These are phyloP conservation scores for Heliconius congener DNA, from an alignment of 1,140 invertebrate species.

Conservation along the genomic window DNA sequence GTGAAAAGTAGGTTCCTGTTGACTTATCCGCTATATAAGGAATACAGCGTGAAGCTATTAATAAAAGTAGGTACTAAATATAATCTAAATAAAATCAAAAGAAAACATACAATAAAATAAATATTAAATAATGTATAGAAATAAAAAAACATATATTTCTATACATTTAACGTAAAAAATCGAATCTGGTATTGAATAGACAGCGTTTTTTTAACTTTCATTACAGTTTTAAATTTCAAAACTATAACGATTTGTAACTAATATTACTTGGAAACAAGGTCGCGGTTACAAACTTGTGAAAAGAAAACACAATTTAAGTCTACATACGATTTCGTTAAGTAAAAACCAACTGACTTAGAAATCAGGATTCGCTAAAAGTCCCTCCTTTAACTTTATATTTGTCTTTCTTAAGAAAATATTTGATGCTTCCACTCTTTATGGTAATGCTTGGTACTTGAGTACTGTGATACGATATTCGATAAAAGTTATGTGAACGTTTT, in stretches of 20 bases:
- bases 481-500: neutral
- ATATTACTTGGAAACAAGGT: neutral
- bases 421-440: slow-evolving; percentile 44
- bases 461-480: slow-evolving; percentile 15
- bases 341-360: slow-evolving; percentile 37
- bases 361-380: slow-evolving; percentile 26
- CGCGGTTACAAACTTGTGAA: slow-evolving; percentile 4
- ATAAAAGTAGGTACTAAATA: too few species aligned
- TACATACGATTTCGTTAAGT: slow-evolving; percentile 30
- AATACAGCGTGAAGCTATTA: too few species aligned
- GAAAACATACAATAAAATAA: too few species aligned
- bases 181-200: neutral
- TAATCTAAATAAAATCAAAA: too few species aligned
- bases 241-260: neutral
- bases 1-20: too few species aligned
- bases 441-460: slow-evolving; percentile 34
- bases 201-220: neutral
- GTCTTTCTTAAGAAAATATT: slow-evolving; percentile 45
- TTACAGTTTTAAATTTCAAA: neutral
- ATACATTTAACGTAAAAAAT: too few species aligned
- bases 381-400: slow-evolving; percentile 34
- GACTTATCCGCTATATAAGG: too few species aligned
- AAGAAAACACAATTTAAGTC: slow-evolving; percentile 24
- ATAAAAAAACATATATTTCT: too few species aligned
- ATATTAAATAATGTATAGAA: too few species aligned